Evolutionary conservation across 2,797 vertebrate species (phyloP).

Genomic region (Alca torda): DNA sequence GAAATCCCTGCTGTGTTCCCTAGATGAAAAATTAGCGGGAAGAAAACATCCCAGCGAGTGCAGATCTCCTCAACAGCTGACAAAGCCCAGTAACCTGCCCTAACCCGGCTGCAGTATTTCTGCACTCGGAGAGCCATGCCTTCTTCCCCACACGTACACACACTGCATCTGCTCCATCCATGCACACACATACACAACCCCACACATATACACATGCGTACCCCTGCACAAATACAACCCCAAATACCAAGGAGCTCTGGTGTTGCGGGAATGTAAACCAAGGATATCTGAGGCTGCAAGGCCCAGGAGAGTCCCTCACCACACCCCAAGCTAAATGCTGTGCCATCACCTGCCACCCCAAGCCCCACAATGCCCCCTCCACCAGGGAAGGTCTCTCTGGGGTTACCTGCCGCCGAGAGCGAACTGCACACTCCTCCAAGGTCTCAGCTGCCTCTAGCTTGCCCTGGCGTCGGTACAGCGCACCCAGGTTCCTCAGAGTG

Average conservation of each 20-base stretch:
- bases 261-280: rapidly evolving
- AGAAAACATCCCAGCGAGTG: not conserved
- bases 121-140: not conserved
- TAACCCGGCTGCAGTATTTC: not conserved
- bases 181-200: rapidly evolving
- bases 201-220: rapidly evolving
- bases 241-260: not conserved
- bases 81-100: not conserved
- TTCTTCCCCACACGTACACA: not conserved
- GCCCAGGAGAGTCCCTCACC: not conserved
- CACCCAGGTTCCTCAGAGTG: slow-evolving; percentile 93
- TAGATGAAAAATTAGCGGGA: not conserved
- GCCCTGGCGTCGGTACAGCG: slow-evolving; percentile 92
- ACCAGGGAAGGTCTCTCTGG: not conserved
- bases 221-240: not conserved
- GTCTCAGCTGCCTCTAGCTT: slow-evolving; percentile 93
- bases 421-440: slow-evolving; percentile 87
- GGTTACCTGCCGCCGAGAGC: slow-evolving; percentile 88
- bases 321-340: not conserved
- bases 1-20: not conserved
- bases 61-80: not conserved
- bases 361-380: not conserved
- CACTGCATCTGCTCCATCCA: not conserved
- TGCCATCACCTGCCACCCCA: not conserved
- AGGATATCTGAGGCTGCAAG: not conserved